Conservation (phyloP, 2,113 vertebrate genomes). For the Alexandromys fortis region DNA sequence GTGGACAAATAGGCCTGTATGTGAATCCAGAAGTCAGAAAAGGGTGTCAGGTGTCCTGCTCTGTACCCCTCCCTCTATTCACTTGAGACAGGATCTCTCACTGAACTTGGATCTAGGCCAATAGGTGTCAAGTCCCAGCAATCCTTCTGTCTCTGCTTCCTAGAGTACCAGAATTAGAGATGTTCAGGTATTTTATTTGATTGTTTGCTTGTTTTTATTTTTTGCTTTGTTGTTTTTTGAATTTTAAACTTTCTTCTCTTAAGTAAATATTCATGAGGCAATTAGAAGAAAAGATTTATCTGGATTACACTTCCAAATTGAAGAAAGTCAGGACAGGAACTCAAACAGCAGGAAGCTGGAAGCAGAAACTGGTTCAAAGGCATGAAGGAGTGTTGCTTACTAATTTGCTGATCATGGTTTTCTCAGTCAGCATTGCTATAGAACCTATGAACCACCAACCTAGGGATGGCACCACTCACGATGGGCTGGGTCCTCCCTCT, state of each 20-base stretch:
- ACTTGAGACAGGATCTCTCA: background rate
- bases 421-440: background rate
- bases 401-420: background rate
- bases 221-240: background rate
- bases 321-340: background rate
- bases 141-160: background rate
- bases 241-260: background rate
- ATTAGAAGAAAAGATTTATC: background rate
- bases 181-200: background rate
- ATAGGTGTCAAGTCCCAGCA: background rate
- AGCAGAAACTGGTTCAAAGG: background rate
- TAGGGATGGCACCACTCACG: background rate
- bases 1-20: background rate
- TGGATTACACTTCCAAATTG: background rate
- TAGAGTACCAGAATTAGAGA: background rate
- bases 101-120: background rate
- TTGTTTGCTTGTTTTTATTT: background rate
- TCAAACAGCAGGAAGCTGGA: background rate
- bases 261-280: background rate
- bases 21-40: background rate
- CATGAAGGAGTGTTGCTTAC: background rate
- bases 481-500: background rate
- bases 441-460: background rate
- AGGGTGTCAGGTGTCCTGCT: fast-evolving
- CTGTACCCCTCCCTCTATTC: background rate